These are phyloP conservation scores for Clistopyga incitator DNA, from an alignment of 2,888 invertebrate genomes.

Conservation along the genomic window DNA sequence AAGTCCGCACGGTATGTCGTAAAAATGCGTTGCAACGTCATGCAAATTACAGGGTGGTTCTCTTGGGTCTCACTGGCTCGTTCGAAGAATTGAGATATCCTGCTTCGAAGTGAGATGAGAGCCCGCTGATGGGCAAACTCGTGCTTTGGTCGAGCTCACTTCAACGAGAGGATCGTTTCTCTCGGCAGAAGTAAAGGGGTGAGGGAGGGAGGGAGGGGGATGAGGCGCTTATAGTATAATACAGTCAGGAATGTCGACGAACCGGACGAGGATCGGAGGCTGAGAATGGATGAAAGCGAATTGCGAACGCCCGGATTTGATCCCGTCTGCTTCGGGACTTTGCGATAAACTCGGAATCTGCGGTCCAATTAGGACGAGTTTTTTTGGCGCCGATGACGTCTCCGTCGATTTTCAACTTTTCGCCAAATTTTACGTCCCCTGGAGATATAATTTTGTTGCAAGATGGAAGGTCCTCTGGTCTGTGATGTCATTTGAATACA, in stretches of 20 bases:
- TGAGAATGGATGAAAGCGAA: constrained; percentile 62
- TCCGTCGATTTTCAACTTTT: constrained; percentile 11
- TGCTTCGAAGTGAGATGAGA: constrained; percentile 58
- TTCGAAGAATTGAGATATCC: constrained; percentile 64
- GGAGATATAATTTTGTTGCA: neutral
- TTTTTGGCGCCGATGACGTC: constrained; percentile 35
- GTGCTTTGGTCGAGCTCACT: constrained; percentile 39
- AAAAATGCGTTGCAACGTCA: constrained; percentile 52
- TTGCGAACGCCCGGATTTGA: constrained; percentile 56
- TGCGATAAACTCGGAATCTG: constrained; percentile 53
- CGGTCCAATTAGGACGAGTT: constrained; percentile 48
- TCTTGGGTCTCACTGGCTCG: constrained; percentile 20
- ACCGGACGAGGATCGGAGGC: constrained; percentile 57
- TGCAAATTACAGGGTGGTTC: constrained; percentile 58
- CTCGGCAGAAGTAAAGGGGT: constrained; percentile 49
- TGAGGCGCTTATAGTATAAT: constrained; percentile 58
- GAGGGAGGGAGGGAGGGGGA: constrained; percentile 63
- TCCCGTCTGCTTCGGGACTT: constrained; percentile 26
- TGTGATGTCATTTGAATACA: neutral
- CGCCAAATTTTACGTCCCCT: constrained; percentile 14
- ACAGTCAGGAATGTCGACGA: constrained; percentile 66
- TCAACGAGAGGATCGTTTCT: constrained; percentile 54
- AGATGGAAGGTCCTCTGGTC: neutral
- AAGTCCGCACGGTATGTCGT: constrained; percentile 40
- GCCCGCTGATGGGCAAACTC: constrained; percentile 55